A percentile compares a stretch with the other conserved stretches of the same genome.
Conservation (phyloP, 2,797 vertebrate genomes). For the Valencia hispanica region DNA sequence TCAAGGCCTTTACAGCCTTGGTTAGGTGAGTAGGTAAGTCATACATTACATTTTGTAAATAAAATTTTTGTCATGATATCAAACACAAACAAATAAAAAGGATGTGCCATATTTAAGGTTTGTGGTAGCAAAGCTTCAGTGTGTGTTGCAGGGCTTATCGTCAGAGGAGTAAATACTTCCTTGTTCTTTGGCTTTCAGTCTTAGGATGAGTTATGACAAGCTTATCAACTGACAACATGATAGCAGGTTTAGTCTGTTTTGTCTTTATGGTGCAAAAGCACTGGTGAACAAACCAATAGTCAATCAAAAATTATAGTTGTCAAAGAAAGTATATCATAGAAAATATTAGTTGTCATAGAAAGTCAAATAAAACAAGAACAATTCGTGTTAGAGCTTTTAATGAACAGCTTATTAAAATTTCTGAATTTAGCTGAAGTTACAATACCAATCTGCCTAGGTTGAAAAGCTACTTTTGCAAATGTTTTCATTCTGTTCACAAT, state of each 20-base stretch:
- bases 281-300: neutral
- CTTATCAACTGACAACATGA: neutral
- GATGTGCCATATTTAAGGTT: neutral
- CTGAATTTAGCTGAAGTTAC: neutral
- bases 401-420: neutral
- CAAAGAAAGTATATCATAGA: no score
- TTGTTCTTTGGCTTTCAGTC: neutral
- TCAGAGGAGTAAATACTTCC: constrained; percentile 1
- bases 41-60: no score
- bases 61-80: no score
- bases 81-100: no score
- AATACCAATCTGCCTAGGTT: neutral
- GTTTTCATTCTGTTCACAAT: no score
- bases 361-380: neutral
- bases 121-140: neutral
- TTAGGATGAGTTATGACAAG: constrained; percentile 1
- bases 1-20: neutral
- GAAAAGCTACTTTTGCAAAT: no score
- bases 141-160: neutral
- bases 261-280: neutral
- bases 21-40: neutral
- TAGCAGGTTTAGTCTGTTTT: neutral
- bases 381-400: neutral
- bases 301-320: neutral
- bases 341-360: neutral